Evolutionary conservation across 2,888 invertebrate genomes (phyloP).

Genomic region (Melanchra persicariae): DNA sequence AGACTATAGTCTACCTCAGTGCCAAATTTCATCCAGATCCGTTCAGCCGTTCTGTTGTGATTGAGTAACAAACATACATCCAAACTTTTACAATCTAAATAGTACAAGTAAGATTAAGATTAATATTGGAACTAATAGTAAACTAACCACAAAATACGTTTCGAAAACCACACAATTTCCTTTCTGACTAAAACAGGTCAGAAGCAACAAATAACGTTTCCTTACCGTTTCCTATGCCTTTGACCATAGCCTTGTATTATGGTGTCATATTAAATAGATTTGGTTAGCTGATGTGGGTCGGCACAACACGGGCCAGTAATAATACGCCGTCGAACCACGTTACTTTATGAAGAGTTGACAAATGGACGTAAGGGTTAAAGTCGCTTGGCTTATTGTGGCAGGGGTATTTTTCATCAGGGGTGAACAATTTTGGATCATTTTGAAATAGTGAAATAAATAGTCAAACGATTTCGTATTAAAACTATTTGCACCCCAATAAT

Average conservation of each 20-base stretch:
- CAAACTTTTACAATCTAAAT: no score
- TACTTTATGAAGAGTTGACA: constrained; percentile 40
- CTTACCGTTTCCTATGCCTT: constrained; percentile 7
- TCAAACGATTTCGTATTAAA: no score
- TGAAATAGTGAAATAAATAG: neutral
- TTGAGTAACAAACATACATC: no score
- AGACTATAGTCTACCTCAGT: no score
- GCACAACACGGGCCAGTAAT: constrained; percentile 23
- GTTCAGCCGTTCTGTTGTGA: no score
- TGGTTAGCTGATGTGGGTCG: constrained; percentile 58
- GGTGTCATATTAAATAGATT: constrained; percentile 60
- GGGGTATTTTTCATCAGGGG: neutral
- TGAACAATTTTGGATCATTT: neutral
- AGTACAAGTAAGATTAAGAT: no score
- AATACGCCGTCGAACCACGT: constrained; percentile 37
- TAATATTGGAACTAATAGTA: neutral
- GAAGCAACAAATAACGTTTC: constrained; percentile 19
- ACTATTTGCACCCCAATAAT: neutral
- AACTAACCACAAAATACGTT: neutral
- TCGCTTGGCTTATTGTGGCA: constrained; percentile 20
- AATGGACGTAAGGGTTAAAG: constrained; percentile 36
- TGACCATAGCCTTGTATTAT: constrained; percentile 28
- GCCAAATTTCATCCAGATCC: no score
- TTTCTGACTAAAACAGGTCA: constrained; percentile 10
- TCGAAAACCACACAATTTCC: constrained; percentile 7